phyloP scores from a whole-genome alignment of 2,113 vertebrate species.

The Prolemur simus region DNA sequence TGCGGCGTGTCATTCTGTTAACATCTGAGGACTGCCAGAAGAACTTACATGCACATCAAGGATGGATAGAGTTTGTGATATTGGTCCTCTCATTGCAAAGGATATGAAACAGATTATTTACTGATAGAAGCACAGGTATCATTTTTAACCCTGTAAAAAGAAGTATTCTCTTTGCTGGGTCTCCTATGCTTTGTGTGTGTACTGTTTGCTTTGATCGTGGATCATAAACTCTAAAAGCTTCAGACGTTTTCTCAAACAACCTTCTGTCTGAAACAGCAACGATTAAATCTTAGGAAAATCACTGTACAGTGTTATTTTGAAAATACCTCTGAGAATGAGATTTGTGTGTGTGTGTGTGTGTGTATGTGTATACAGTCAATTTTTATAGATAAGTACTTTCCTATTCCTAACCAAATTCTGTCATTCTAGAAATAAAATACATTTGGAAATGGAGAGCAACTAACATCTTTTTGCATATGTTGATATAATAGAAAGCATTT shows the following conservation, averaged over 20 bases:
- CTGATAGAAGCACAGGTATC: neutral
- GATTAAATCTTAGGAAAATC: neutral
- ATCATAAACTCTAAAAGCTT: neutral
- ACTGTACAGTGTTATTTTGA: neutral
- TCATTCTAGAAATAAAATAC: neutral
- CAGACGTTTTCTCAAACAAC: neutral
- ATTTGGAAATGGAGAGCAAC: neutral
- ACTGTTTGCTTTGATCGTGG: neutral
- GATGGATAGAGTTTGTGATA: neutral
- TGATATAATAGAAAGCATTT: neutral
- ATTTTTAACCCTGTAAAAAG: neutral
- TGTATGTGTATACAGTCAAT: neutral
- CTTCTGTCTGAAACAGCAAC: neutral
- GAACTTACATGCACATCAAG: neutral
- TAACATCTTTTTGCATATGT: neutral
- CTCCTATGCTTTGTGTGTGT: neutral
- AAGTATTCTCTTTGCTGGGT: neutral
- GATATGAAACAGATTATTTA: neutral
- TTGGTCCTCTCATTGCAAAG: neutral
- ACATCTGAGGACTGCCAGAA: neutral
- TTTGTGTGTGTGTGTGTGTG: neutral
- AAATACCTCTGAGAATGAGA: neutral
- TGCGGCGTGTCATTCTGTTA: neutral
- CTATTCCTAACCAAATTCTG: neutral
- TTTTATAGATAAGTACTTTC: constrained; percentile 8